Percentiles rank a stretch among this genome's conserved stretches.
phyloP scores from a whole-genome alignment of 2,888 invertebrate species.

The Parnassius glacialis region DNA sequence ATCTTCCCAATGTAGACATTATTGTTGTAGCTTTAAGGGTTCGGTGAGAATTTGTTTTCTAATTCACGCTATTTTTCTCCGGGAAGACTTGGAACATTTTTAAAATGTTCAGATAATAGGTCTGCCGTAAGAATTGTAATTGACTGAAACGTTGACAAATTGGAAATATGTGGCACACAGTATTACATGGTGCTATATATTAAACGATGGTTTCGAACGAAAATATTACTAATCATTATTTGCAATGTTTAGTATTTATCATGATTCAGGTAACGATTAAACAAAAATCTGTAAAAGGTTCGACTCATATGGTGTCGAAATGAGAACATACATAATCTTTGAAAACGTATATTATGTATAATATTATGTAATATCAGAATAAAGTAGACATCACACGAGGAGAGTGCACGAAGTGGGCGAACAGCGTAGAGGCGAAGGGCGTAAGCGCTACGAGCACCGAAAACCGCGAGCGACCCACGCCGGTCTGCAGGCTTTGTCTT shows the following conservation, averaged over 20 bases:
- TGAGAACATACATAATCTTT: slow-evolving; percentile 9
- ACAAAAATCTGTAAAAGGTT: not conserved
- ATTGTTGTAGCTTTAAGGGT: not conserved
- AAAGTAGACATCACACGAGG: slow-evolving; percentile 8
- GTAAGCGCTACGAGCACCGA: slow-evolving; percentile 17
- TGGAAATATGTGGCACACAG: too few species aligned
- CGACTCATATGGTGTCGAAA: slow-evolving; percentile 1
- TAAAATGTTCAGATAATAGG: too few species aligned
- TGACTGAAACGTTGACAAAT: too few species aligned
- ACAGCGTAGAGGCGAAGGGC: slow-evolving; percentile 21
- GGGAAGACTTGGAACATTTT: too few species aligned
- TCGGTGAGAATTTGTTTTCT: not conserved
- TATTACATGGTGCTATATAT: too few species aligned
- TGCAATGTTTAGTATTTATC: too few species aligned
- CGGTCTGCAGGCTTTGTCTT: not conserved
- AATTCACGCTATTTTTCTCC: not conserved
- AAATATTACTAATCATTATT: too few species aligned
- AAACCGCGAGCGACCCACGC: not conserved
- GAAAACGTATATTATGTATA: slow-evolving; percentile 14
- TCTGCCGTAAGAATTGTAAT: too few species aligned
- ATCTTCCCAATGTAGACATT: not conserved
- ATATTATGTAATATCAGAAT: not conserved
- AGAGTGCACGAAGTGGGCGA: slow-evolving; percentile 11
- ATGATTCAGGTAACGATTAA: not conserved
- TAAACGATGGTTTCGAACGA: too few species aligned